Percentiles rank a stretch among this genome's conserved stretches.
Conservation (phyloP, 1,140 invertebrate genomes). For the Zaprionus vittiger region DNA sequence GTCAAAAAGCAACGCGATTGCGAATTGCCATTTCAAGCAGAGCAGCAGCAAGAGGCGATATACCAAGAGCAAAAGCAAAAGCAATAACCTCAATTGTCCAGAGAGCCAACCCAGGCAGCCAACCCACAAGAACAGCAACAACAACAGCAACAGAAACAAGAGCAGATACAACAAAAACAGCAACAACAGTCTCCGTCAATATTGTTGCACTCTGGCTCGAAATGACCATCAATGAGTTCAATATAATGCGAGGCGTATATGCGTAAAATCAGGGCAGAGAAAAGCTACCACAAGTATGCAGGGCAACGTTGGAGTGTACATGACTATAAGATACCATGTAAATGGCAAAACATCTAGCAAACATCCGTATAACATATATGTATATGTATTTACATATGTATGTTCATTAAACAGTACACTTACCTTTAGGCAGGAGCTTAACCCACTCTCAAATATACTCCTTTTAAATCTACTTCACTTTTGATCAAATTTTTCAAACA, state of each 20-base stretch:
- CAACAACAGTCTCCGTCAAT: constrained; percentile 38
- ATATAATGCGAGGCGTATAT: constrained; percentile 26
- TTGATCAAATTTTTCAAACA: too few species aligned
- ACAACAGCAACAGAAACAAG: not conserved
- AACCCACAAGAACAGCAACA: constrained; percentile 9
- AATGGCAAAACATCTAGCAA: not conserved
- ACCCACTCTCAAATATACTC: too few species aligned
- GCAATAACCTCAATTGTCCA: constrained; percentile 61
- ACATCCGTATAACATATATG: too few species aligned
- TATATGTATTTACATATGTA: too few species aligned
- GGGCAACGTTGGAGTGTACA: not conserved
- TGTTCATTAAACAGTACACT: too few species aligned
- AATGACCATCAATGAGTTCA: constrained; percentile 42
- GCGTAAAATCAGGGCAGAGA: not conserved
- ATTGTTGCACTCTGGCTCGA: constrained; percentile 51
- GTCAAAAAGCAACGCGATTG: constrained; percentile 1
- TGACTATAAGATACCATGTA: not conserved
- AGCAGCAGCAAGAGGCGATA: constrained; percentile 20
- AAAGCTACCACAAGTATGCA: not conserved
- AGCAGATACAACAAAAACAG: not conserved
- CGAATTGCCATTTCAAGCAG: constrained; percentile 8
- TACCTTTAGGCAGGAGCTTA: too few species aligned
- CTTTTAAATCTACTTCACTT: too few species aligned
- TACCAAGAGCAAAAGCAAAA: constrained; percentile 37
- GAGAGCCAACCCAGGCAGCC: not conserved